Base-by-base conservation (phyloP, 2,113 vertebrate species). In the Siniperca chuatsi region DNA sequence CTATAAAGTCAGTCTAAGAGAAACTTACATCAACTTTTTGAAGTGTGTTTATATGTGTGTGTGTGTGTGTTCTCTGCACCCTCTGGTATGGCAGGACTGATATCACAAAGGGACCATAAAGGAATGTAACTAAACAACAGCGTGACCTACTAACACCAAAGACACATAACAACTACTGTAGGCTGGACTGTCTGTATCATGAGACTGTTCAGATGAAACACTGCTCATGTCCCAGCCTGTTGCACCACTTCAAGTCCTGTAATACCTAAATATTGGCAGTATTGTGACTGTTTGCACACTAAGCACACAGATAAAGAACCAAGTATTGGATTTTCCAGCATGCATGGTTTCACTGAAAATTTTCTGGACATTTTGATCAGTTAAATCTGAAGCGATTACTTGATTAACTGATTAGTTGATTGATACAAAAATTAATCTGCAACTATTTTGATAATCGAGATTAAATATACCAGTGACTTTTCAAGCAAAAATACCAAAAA, bases 141-240 rank as follows among this genome's bases (percentile, higher is more conserved):
- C 1, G 72, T 81, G 86, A 87, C 91, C 92, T 54, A 93, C 71
- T 78, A 91, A 89, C 81, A 84, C 33, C 16, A 66, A 73, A 3
- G 25, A 68, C 21, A 16, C 13, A 13, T 15, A 6, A 50, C n/a
- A 13, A 18, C 73, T 5, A 16, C 42, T 18, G 61, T 4, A 10
- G 35, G 25, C 40, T 1, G 37, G 7, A 20, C 46, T 0, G 46
- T 29, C 13, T 13, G n/a, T 20, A 8, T 52, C 23, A 54, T 7
- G 2, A 44, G 16, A 18, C 18, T 8, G 15, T 3, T 54, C 9
- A 2, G 20, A 21, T 61, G 48, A n/a, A 61, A 42, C 71, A 2
- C 54, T 0, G 44, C 33, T 79, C 79, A 48, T 13, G 46, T 57
- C 20, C 8, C 48, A 5, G 35, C 70, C 61, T 73, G 79, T 23